Conservation (phyloP, 2,797 vertebrate species). For the Crax fasciolata region DNA sequence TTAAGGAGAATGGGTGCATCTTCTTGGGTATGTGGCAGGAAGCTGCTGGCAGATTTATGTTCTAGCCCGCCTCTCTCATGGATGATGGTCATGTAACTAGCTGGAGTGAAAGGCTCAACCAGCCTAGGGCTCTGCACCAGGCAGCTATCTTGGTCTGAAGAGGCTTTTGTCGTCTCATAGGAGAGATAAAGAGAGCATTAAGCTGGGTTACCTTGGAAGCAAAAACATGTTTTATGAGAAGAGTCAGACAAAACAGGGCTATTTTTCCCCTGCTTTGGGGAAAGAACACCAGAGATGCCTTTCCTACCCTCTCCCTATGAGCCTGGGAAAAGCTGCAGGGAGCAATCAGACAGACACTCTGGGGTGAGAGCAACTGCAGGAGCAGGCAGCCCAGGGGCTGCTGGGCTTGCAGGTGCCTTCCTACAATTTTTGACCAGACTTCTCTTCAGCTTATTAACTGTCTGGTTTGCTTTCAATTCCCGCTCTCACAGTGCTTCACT, state of each 20-base stretch:
- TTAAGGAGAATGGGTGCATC: conserved; percentile 20
- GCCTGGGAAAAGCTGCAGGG: not conserved
- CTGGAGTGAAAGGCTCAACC: not conserved
- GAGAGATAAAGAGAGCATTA: not conserved
- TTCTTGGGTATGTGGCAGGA: not conserved
- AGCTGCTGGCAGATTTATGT: not conserved
- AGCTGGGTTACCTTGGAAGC: not conserved
- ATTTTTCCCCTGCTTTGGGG: not conserved
- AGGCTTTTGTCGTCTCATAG: not conserved
- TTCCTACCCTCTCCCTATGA: not conserved
- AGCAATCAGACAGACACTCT: not conserved
- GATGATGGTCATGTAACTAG: not conserved
- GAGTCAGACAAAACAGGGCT: not conserved
- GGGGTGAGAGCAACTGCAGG: not conserved
- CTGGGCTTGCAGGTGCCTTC: not conserved
- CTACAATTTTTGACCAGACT: not conserved
- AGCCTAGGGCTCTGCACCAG: not conserved
- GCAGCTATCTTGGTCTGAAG: not conserved
- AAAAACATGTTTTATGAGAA: not conserved
- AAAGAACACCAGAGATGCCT: not conserved
- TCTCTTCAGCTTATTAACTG: not conserved
- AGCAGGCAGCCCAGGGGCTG: not conserved
- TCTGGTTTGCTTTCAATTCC: not conserved
- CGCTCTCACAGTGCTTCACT: not conserved
- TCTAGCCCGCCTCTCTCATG: not conserved